Evolutionary conservation across 2,113 vertebrate genomes (phyloP), one percentile per base, ranked within the genome.

Genomic region (Oreotragus oreotragus): DNA sequence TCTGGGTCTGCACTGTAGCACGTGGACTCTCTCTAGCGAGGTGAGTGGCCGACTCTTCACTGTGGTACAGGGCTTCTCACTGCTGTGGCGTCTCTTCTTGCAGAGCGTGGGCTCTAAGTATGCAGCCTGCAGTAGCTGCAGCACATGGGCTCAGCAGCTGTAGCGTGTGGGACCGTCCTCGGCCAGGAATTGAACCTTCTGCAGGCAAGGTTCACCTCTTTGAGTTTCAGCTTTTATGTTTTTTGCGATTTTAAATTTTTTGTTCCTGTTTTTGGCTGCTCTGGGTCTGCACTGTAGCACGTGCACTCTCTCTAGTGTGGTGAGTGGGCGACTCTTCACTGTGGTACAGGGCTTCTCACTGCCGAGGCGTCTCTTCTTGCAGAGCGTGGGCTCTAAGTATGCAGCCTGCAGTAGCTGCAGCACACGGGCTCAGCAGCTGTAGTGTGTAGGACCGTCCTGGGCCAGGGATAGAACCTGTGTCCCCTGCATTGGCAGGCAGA

Each of bases 221-320:
- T 66, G 60, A 83, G 15, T 39, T 66, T 85, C 21, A 51, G 60
- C 45, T 96, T 88, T 93, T 30, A 28, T 76, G n/a, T 23, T 76
- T 96, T 39, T 91, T 43, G 36, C 49, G 25, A 36, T 25, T 73
- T 73, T 2, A 70, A 39, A 21, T 6, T 11, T 70, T 36, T 36
- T 36, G 4, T 6, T 39, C n/a, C 36, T 39, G 66, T 73, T 2
- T 73, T 39, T 73, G 66, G n/a, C 21, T 23, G 36, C 66, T 73
- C 66, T 70, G 1, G 66, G n/a, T 25, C n/a, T 73, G 36, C 10
- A 12, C 1, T 39, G 36, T 23, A 39, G 36, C 66, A 13, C 19
- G 0, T 3, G 66, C n/a, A 12, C 10, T 25, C 6, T 13, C 10
- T 39, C n/a, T 39, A 39, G 66, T 23, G 66, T 12, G 66, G n/a